Evolutionary conservation across 2,113 vertebrate species (phyloP).

Genomic region (Etheostoma spectabile): DNA sequence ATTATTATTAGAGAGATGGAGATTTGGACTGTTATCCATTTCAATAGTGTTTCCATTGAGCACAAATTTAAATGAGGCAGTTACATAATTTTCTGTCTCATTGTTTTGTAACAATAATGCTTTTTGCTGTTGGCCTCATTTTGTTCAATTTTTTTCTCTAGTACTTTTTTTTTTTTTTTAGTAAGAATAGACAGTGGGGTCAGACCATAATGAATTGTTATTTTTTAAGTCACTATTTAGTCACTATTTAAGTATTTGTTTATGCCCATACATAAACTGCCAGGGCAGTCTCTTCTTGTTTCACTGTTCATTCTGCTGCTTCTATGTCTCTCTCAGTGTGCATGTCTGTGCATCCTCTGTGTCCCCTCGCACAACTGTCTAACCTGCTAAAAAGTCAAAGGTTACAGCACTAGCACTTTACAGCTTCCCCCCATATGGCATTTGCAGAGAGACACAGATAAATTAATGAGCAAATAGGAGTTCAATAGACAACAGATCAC

Average conservation of each 20-base stretch:
- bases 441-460: slow-evolving; percentile 47
- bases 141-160: background rate
- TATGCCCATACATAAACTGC: slow-evolving; percentile 6
- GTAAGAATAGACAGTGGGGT: slow-evolving; percentile 27
- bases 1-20: slow-evolving; percentile 48
- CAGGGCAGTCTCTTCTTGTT: background rate
- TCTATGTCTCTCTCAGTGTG: slow-evolving; percentile 4
- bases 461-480: slow-evolving; percentile 35
- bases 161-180: slow-evolving; percentile 17
- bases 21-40: slow-evolving; percentile 43
- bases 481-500: slow-evolving; percentile 15
- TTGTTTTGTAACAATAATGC: slow-evolving; percentile 22
- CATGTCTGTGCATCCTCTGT: background rate
- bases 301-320: background rate
- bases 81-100: slow-evolving; percentile 44
- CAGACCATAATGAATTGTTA: slow-evolving; percentile 37
- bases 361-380: slow-evolving; percentile 8
- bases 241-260: slow-evolving; percentile 25
- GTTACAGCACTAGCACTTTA: slow-evolving; percentile 32
- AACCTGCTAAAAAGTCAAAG: slow-evolving; percentile 35
- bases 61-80: slow-evolving; percentile 19
- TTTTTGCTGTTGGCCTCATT: slow-evolving; percentile 6
- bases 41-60: slow-evolving; percentile 34
- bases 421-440: slow-evolving; percentile 36
- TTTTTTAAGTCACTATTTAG: background rate